These are phyloP conservation scores for Cheilosia impressa DNA, from an alignment of 2,888 invertebrate genomes.

Conservation along the genomic window DNA sequence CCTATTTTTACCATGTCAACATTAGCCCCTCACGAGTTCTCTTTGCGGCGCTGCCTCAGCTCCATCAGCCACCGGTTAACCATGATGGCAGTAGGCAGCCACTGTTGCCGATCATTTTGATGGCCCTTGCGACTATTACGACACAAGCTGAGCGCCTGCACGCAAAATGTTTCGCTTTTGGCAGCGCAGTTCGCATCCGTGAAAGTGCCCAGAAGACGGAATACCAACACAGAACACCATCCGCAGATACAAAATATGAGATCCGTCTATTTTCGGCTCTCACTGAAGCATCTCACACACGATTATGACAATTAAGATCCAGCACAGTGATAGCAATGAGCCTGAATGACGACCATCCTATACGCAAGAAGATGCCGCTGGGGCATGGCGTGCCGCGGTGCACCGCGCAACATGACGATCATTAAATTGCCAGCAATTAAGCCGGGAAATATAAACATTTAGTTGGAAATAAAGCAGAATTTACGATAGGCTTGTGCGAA, in stretches of 20 bases:
- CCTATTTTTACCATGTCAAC: conserved; percentile 72
- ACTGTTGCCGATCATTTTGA: conserved; percentile 72
- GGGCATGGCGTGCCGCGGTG: conserved; percentile 53
- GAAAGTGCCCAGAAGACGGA: conserved; percentile 33
- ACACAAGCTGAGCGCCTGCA: conserved; percentile 55
- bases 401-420: conserved; percentile 68
- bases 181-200: conserved; percentile 64
- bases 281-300: conserved; percentile 72
- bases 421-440: conserved; percentile 75
- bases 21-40: conserved; percentile 52
- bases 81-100: conserved; percentile 62
- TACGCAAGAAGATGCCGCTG: conserved; percentile 59
- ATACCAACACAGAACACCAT: conserved; percentile 7
- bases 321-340: conserved; percentile 74
- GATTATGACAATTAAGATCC: conserved; percentile 76
- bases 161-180: conserved; percentile 68
- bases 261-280: conserved; percentile 69
- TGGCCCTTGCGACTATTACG: conserved; percentile 58
- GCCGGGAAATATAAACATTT: conserved; percentile 74
- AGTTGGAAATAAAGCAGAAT: conserved; percentile 74
- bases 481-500: conserved; percentile 70
- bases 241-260: conserved; percentile 62
- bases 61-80: conserved; percentile 66
- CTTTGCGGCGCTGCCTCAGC: conserved; percentile 29
- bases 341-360: conserved; percentile 62